Evolutionary conservation across 2,888 invertebrate genomes (phyloP), one percentile per base, ranked within the genome.

Genomic region (Drosophila eohydei): DNA sequence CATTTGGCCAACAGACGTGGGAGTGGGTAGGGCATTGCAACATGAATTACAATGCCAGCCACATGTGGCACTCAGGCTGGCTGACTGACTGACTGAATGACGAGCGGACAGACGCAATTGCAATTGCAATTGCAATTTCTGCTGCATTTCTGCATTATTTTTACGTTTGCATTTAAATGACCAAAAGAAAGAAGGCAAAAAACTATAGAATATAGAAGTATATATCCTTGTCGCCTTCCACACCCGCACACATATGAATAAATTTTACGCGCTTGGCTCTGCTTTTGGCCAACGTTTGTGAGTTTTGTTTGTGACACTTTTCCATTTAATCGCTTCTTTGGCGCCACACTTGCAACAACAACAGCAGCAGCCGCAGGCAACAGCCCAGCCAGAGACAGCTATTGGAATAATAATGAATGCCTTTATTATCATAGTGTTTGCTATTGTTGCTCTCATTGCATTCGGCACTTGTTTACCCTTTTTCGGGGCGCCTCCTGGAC

Each of bases 261-360:
- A 77, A 82, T 80, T 80, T 66, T 5, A 30, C 46, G 55, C 50
- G 52, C 59, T 61, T 62, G 60, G 44, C 63, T 70, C 69, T 72
- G 67, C 7, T 83, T 80, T 76, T 63, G 50, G 60, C 50, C 55
- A 60, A 14, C 48, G 56, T 46, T 50, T 56, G 43, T 65, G 71
- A 74, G 72, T 75, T 83, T 89, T 77, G 80, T 88, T 87, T 86
- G 88, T 85, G 86, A 89, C 88, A 88, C 81, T 80, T 81, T 88
- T 90, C 76, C 88, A 89, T 89, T 91, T 90, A 90, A 91, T 91
- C 87, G 90, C 81, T 80, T 91, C 81, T 88, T 89, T 86, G 90
- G 90, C 90, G 90, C 90, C 90, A 88, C 57, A 65, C 56, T 57
- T 63, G 76, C 81, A 78, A 65, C 78, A 78, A 58, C 40, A 65